Evolutionary conservation across 2,113 vertebrate genomes (phyloP).

Genomic region (Argyrosomus japonicus): DNA sequence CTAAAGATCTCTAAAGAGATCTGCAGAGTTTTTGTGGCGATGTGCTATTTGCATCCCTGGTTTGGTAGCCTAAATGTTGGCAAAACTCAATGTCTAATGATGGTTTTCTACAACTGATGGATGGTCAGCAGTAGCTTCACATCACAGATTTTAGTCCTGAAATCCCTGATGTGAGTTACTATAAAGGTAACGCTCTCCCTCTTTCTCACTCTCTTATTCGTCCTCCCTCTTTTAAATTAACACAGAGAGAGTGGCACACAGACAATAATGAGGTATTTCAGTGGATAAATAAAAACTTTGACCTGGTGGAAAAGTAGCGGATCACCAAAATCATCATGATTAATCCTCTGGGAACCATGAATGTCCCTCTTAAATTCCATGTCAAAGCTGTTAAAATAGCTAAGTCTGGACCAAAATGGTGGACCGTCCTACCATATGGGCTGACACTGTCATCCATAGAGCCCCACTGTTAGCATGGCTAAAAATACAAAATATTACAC

Average conservation of each 20-base stretch:
- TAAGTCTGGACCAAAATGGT: too few species aligned
- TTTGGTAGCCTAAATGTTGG: constrained; percentile 26
- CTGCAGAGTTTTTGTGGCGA: constrained; percentile 9
- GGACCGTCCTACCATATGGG: too few species aligned
- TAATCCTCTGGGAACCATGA: background rate
- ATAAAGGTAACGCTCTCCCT: background rate
- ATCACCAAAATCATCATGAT: background rate
- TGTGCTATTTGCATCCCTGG: constrained; percentile 15
- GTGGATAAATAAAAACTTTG: background rate
- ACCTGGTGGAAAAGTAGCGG: background rate
- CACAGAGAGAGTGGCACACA: background rate
- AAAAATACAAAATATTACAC: background rate
- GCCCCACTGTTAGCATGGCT: background rate
- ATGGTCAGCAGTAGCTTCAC: constrained; percentile 14
- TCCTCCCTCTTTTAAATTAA: background rate
- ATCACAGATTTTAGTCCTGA: constrained; percentile 15
- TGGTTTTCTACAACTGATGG: constrained; percentile 23
- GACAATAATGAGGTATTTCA: background rate
- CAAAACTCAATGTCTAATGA: constrained; percentile 17
- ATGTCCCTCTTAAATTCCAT: background rate
- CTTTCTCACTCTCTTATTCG: background rate
- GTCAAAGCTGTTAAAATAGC: background rate
- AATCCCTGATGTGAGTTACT: constrained; percentile 15
- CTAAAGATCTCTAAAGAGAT: background rate
- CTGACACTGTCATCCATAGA: background rate